phyloP scores from a whole-genome alignment of 2,113 vertebrate genomes.

The Microcebus tavaratra region DNA sequence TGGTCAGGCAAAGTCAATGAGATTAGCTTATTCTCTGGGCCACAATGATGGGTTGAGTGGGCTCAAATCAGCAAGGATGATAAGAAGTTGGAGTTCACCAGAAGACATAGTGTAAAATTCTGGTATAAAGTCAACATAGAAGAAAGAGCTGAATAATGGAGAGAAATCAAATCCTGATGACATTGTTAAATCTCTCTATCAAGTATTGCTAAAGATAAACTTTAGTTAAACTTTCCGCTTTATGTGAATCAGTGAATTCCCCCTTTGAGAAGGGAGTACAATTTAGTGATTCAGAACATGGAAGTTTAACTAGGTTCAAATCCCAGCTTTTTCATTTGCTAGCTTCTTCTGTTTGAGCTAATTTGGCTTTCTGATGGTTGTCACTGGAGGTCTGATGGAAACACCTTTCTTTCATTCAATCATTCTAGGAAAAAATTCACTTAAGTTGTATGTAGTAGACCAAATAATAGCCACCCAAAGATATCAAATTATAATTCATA shows the following conservation, averaged over 20 bases:
- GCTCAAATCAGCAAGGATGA: not conserved
- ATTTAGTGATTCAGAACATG: not conserved
- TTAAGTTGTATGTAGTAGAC: not conserved
- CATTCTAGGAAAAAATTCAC: not conserved
- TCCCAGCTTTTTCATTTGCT: not conserved
- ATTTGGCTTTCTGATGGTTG: constrained; percentile 23
- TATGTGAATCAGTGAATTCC: not conserved
- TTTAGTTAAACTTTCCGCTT: not conserved
- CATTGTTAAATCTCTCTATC: not conserved
- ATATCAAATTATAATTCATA: not conserved
- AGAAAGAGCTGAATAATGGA: not conserved
- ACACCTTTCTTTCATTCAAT: not conserved
- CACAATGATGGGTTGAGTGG: not conserved
- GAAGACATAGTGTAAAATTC: not conserved
- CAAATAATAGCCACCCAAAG: not conserved
- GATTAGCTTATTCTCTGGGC: not conserved
- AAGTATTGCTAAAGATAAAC: not conserved
- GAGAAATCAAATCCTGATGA: not conserved
- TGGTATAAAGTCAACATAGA: not conserved
- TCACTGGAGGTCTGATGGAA: not conserved
- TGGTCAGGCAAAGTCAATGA: not conserved
- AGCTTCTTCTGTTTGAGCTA: not conserved
- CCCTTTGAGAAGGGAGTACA: not conserved
- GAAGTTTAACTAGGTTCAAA: not conserved
- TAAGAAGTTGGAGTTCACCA: not conserved